Conservation (phyloP, 2,113 vertebrate genomes). For the Eira barbara region DNA sequence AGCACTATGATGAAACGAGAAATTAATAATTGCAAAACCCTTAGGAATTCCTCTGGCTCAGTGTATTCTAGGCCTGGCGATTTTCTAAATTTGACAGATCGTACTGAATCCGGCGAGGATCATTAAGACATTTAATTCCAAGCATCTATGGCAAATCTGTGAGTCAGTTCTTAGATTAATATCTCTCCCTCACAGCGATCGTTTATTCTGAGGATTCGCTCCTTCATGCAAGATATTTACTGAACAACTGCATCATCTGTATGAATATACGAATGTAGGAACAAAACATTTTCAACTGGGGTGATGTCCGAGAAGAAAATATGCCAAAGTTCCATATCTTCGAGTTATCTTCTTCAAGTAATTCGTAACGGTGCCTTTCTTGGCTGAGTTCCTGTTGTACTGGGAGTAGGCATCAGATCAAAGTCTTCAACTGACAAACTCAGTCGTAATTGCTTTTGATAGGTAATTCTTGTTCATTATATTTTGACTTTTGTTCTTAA, state of each 20-base stretch:
- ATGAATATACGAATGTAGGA: background rate
- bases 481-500: background rate
- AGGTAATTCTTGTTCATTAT: background rate
- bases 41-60: background rate
- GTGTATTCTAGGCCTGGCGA: background rate
- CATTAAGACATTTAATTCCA: background rate
- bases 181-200: background rate
- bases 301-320: background rate
- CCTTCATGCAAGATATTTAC: background rate
- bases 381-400: background rate
- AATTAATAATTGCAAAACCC: background rate
- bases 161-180: background rate
- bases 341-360: background rate
- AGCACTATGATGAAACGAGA: background rate
- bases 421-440: background rate
- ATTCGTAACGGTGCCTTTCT: background rate
- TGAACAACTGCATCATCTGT: background rate
- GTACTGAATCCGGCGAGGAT: background rate
- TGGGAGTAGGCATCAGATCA: background rate
- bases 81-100: background rate
- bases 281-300: background rate
- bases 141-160: background rate
- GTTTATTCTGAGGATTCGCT: background rate
- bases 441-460: background rate
- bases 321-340: background rate